Evolutionary conservation across 2,888 invertebrate species (phyloP).

Genomic region (Thyatira batis): DNA sequence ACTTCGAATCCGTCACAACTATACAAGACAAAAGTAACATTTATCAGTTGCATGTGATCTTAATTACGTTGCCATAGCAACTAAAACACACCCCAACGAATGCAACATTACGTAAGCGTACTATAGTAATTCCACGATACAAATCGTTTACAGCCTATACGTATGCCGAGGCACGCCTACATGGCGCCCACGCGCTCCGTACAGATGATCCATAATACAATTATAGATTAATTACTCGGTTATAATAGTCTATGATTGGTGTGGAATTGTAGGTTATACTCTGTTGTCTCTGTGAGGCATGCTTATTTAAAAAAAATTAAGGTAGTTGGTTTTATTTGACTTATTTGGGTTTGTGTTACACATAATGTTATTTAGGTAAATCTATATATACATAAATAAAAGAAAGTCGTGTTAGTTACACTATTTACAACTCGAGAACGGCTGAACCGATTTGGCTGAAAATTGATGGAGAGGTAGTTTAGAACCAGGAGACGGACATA

Average conservation of each 20-base stretch:
- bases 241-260: neutral
- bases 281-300: conserved; percentile 30
- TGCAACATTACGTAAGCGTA: conserved; percentile 49
- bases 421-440: no score
- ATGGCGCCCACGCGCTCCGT: conserved; percentile 76
- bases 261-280: neutral
- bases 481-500: no score
- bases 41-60: neutral
- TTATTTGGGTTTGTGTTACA: no score
- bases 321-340: no score
- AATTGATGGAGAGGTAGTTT: no score
- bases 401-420: no score
- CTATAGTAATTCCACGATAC: conserved; percentile 68
- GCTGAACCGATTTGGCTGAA: no score
- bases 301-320: no score
- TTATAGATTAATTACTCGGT: conserved; percentile 60
- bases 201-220: conserved; percentile 78
- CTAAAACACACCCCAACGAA: conserved; percentile 28
- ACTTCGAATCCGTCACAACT: no score
- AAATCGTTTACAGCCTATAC: conserved; percentile 72
- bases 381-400: no score
- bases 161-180: conserved; percentile 73
- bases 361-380: no score
- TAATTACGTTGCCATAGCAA: conserved; percentile 6
- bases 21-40: neutral